Conservation (phyloP, 2,888 invertebrate species). For the Cenopis cana region DNA sequence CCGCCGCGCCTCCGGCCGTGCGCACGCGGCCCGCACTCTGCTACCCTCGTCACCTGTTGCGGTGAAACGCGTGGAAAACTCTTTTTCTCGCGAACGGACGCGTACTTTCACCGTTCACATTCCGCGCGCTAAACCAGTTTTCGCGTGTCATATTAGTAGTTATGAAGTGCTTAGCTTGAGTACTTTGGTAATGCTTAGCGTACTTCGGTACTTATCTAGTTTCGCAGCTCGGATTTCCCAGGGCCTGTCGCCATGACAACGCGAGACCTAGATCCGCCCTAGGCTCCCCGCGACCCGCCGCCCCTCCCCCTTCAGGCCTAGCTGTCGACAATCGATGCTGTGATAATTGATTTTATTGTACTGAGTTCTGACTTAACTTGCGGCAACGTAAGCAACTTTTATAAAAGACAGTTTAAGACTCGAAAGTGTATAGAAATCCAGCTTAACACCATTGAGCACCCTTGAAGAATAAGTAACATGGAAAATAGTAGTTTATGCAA, state of each 20-base stretch:
- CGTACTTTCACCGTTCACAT: slow-evolving; percentile 82
- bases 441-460: neutral
- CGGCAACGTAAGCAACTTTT: neutral
- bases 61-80: slow-evolving; percentile 82
- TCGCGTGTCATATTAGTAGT: slow-evolving; percentile 58
- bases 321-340: slow-evolving; percentile 49
- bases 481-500: too few relatives aligned
- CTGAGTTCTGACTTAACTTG: slow-evolving; percentile 20
- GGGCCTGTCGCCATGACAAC: slow-evolving; percentile 51
- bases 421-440: neutral
- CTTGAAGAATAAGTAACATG: neutral
- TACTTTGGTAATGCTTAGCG: slow-evolving; percentile 6
- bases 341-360: slow-evolving; percentile 37
- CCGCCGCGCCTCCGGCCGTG: slow-evolving; percentile 72
- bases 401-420: neutral
- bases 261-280: slow-evolving; percentile 52
- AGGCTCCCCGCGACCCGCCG: slow-evolving; percentile 50
- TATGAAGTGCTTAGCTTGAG: slow-evolving; percentile 52
- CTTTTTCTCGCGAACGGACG: slow-evolving; percentile 79
- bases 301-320: slow-evolving; percentile 55
- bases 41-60: slow-evolving; percentile 66
- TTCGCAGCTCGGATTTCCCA: slow-evolving; percentile 42
- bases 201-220: slow-evolving; percentile 2
- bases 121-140: slow-evolving; percentile 69
- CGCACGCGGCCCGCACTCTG: slow-evolving; percentile 70